Base-by-base conservation (phyloP, 2,113 vertebrate genomes). In the Bos indicus region DNA sequence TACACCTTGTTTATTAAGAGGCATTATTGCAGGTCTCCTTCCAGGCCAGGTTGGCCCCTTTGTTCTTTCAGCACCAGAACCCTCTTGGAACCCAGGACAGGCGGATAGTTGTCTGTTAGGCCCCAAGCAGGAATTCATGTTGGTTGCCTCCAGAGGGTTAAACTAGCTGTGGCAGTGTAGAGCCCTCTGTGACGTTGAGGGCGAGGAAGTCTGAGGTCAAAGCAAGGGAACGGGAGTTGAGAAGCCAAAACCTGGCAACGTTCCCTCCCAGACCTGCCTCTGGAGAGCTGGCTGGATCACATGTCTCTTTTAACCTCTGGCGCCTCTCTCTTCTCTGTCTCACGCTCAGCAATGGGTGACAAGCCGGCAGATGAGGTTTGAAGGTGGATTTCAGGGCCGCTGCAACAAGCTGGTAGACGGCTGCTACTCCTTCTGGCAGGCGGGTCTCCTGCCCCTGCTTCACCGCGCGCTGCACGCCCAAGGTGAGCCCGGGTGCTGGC, bases 361-460 rank as follows among this genome's bases (percentile, higher is more conserved):
- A 0, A 98, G 99, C 98, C 99, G 99, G 95, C 99, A 99, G 98
- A 99, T 99, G 99, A 98, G 99, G 1, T 99, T 99, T 1, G 99
- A 99, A 98, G 99, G 99, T 0, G 99, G 99, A 15, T 99, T 99
- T 98, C 99, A 99, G 97, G 99, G 99, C 12, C 99, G 99, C 96
- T 99, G 99, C 95, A 99, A 99, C 97, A 99, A 99, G 98, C 99
- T 99, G 98, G 99, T 99, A 98, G 99, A 99, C 0, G 99, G 99
- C 81, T 99, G 99, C 98, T 99, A 99, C 98, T 99, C 99, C 28
- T 99, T 99, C 98, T 99, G 99, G 99, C 99, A 99, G 98, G 99
- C 99, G 0, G 99, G 99, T 21, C 98, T 99, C 64, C 98, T 99
- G 88, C 99, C 99, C 2, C 99, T 99, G 3, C 99, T 99, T 43